Base-by-base conservation (phyloP, 2,797 vertebrate species). In the Odontamblyopus lacepedii region DNA sequence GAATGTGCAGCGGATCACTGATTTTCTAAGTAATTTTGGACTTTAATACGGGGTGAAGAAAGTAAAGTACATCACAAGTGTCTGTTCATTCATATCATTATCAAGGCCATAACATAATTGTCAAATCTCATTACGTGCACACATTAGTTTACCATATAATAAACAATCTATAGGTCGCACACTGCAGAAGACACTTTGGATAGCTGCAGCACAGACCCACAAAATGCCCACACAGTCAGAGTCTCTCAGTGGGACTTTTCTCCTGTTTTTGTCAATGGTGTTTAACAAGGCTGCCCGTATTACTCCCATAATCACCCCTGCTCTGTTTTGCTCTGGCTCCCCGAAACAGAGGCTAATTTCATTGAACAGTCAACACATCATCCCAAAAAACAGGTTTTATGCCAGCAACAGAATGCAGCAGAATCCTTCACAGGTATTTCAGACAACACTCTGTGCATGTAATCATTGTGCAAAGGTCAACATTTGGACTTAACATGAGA, bases 391-490 rank as follows among this genome's bases (percentile, higher is more conserved):
- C 2, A 4, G 26, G 61, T 70, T 64, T 0, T 0, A 53, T 73
- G 70, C 69, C 79, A 75, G 77, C 72, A 18, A 77, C 73, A 16
- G 63, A 7, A 61, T 18, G 32, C 26, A 78, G 69, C 26, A 78
- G 69, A 73, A 80, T 72, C 35, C 61, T 56, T 71, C 23, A 67
- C 26, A 15, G 38, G 38, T 80, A 30, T 72, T 77, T 74, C 80
- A 77, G 63, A 85, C 72, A 78, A 72, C 18, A n/a, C 64, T 2
- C 61, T 44, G 38, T 27, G 56, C 0, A 23, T 73, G 76, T 72
- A 78, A 78, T 67, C 71, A 77, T 57, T n/a, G 44, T 81, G 77
- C 75, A 80, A 90, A 91, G 88, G 88, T 89, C 87, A 90, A 13
- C n/a, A 16, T 56, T 68, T 73, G 2, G 23, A 72, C 75, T 74